phyloP scores from a whole-genome alignment of 1,140 invertebrate genomes.

The Nasonia vitripennis region DNA sequence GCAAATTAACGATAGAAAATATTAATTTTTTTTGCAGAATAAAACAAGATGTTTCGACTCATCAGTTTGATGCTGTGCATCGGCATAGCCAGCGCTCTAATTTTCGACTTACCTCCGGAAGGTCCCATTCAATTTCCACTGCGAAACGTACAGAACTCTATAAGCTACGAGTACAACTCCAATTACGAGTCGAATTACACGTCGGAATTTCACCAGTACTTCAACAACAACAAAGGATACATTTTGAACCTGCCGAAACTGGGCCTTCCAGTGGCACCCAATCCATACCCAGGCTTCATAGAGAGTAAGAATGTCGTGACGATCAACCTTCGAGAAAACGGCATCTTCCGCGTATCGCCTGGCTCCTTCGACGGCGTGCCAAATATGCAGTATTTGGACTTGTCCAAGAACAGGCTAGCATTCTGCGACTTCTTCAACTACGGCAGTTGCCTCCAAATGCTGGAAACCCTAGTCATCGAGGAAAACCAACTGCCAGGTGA shows the following conservation, averaged over 20 bases:
- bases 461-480: conserved; percentile 62
- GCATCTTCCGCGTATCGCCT: neutral
- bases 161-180: conserved; percentile 24
- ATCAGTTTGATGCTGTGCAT: neutral
- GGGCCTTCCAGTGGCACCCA: neutral
- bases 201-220: neutral
- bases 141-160: conserved; percentile 54
- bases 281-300: conserved; percentile 58
- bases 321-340: conserved; percentile 23
- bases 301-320: conserved; percentile 56
- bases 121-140: conserved; percentile 53
- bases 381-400: conserved; percentile 26
- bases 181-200: conserved; percentile 4
- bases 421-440: conserved; percentile 54
- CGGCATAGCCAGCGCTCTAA: neutral
- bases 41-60: neutral
- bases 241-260: conserved; percentile 30
- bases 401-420: conserved; percentile 21
- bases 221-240: conserved; percentile 1
- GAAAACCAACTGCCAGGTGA: conserved; percentile 57
- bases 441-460: conserved; percentile 37
- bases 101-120: neutral
- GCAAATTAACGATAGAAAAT: neutral
- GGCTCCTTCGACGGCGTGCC: conserved; percentile 38
- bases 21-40: neutral